A percentile compares a stretch with the other conserved stretches of the same genome.
Evolutionary conservation across 2,113 vertebrate species (phyloP).

Genomic region (Heterotilapia buettikoferi): DNA sequence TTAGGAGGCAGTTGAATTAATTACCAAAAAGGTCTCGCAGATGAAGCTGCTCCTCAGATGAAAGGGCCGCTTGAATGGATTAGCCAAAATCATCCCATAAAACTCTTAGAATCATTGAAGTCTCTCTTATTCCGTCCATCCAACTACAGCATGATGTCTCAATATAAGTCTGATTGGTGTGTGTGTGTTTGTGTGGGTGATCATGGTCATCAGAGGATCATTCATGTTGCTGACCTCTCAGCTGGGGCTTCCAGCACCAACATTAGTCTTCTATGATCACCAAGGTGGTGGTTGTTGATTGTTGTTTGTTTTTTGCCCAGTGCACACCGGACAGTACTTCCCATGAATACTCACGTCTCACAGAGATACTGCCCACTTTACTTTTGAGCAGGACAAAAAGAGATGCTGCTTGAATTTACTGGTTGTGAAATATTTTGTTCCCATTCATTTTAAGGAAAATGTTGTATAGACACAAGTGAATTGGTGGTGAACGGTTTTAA

Average conservation of each 20-base stretch:
- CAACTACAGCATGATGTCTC: neutral
- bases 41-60: neutral
- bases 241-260: neutral
- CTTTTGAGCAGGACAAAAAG: neutral
- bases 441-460: neutral
- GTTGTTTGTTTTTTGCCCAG: neutral
- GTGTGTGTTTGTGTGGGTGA: accelerated
- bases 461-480: neutral
- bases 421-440: neutral
- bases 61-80: neutral
- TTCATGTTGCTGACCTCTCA: accelerated
- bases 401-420: neutral
- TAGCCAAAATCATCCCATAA: neutral
- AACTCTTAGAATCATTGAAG: accelerated
- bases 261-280: neutral
- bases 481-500: accelerated
- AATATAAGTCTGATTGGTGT: accelerated
- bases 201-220: neutral
- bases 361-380: neutral
- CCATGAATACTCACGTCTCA: neutral
- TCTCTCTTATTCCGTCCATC: neutral
- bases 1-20: slow-evolving; percentile 43
- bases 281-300: neutral
- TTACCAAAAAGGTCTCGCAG: slow-evolving; percentile 16
- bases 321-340: accelerated